Evolutionary conservation across 2,888 invertebrate genomes (phyloP), one percentile per base, ranked within the genome.

Genomic region (Cryptus viduatorius): DNA sequence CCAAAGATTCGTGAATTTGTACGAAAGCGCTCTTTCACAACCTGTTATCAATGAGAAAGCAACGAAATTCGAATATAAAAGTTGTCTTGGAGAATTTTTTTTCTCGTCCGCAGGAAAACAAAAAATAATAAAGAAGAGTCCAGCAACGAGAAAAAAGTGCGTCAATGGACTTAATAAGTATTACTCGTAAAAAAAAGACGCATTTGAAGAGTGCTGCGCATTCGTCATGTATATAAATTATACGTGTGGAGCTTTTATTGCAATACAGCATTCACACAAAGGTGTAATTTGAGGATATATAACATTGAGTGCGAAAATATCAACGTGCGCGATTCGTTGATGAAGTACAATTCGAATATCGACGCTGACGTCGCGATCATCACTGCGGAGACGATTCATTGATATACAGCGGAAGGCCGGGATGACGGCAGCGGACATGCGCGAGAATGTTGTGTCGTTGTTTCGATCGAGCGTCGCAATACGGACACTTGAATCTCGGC

Each of bases 401-500:
- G 24, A 29, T 56, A 72, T 91, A 92, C 53, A 91, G 81, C 5
- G 86, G 87, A 67, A 90, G 87, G n/a, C 31, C 29, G 10, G 46
- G 46, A 79, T 82, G 82, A 44, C 48, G 56, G 2, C 87, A 71
- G 16, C 87, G 80, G 29, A 90, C 87, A 56, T 92, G 92, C 12
- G 87, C 86, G 44, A 89, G 89, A 24, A 91, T 87, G 44, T 90
- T 90, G 5, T 88, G 85, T 19, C 88, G 85, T 29, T 90, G 89
- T 24, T 90, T 61, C 7, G 61, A 46, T 61, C 44, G 44, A n/a
- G 46, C 59, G 2, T 59, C 73, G 73, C 73, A 73, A 29, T 61
- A 73, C 2, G 73, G 91, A 72, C 94, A 94, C 50, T 91, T 89
- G 69, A 93, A 94, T 10, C 92, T 91, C 12, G 94, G 93, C 42